Percentiles rank a stretch among this genome's conserved stretches.
Conservation (phyloP, 2,888 invertebrate species). For the Ceriagrion tenellum region DNA sequence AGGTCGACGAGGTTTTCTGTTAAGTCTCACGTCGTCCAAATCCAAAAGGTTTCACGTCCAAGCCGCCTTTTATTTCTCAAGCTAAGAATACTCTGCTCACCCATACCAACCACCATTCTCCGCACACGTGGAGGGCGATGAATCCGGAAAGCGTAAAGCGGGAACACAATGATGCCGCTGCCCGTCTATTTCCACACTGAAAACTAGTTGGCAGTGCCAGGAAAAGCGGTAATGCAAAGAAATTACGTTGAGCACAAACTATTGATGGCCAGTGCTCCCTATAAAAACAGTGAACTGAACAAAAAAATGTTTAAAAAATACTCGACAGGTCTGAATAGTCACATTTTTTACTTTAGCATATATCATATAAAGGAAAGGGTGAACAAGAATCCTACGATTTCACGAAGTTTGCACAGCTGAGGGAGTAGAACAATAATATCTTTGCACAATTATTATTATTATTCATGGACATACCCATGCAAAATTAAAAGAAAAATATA, state of each 20-base stretch:
- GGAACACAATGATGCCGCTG: background rate
- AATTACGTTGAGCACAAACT: background rate
- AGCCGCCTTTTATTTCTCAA: background rate
- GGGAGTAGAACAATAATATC: too few relatives aligned
- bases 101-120: background rate
- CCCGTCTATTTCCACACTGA: background rate
- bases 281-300: too few relatives aligned
- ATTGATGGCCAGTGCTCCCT: background rate
- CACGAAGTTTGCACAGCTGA: too few relatives aligned
- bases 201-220: background rate
- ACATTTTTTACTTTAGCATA: too few relatives aligned
- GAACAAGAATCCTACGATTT: too few relatives aligned
- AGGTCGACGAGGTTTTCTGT: background rate
- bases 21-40: background rate
- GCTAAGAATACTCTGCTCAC: background rate
- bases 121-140: background rate
- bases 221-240: background rate
- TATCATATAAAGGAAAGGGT: too few relatives aligned
- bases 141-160: background rate
- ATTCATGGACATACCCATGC: too few relatives aligned
- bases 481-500: too few relatives aligned
- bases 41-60: background rate
- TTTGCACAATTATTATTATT: too few relatives aligned
- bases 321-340: too few relatives aligned
- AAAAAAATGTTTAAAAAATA: too few relatives aligned